Evolutionary conservation across 2,888 invertebrate genomes (phyloP).

Genomic region (Thymelicus lineola): DNA sequence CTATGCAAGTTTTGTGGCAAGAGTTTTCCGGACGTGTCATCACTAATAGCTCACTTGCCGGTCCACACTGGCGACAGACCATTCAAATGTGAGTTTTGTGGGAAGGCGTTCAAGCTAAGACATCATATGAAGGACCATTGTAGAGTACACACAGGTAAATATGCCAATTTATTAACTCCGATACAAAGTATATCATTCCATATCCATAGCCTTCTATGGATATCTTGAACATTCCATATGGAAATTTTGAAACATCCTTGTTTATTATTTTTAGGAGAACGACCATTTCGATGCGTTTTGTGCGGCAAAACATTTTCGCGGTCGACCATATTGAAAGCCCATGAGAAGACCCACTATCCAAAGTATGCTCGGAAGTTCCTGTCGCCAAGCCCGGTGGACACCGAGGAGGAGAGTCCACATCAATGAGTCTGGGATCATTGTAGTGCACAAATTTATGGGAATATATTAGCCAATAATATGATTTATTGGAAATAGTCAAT

Average conservation of each 20-base stretch:
- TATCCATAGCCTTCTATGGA: too few species aligned
- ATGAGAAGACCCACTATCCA: slow-evolving; percentile 96
- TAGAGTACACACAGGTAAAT: slow-evolving; percentile 93
- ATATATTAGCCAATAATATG: slow-evolving; percentile 60
- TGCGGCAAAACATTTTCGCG: slow-evolving; percentile 97
- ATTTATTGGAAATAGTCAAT: slow-evolving; percentile 69
- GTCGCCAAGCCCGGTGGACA: slow-evolving; percentile 94
- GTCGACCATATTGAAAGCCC: slow-evolving; percentile 95
- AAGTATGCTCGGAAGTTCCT: slow-evolving; percentile 96
- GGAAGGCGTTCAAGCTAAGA: slow-evolving; percentile 95
- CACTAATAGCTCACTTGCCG: slow-evolving; percentile 94
- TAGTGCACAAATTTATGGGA: slow-evolving; percentile 62
- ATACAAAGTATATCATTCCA: too few species aligned
- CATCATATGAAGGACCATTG: slow-evolving; percentile 98
- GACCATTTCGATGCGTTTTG: slow-evolving; percentile 94
- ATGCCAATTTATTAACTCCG: too few species aligned
- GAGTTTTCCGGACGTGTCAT: slow-evolving; percentile 95
- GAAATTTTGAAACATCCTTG: neutral
- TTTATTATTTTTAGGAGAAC: slow-evolving; percentile 85
- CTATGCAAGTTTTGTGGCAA: slow-evolving; percentile 97
- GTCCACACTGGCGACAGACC: slow-evolving; percentile 96
- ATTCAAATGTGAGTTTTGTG: slow-evolving; percentile 97
- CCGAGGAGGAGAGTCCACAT: slow-evolving; percentile 92
- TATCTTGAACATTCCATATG: too few species aligned
- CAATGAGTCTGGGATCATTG: slow-evolving; percentile 74